Base-by-base conservation (phyloP, 2,797 vertebrate species). In the Cacajao melanocephalus region DNA sequence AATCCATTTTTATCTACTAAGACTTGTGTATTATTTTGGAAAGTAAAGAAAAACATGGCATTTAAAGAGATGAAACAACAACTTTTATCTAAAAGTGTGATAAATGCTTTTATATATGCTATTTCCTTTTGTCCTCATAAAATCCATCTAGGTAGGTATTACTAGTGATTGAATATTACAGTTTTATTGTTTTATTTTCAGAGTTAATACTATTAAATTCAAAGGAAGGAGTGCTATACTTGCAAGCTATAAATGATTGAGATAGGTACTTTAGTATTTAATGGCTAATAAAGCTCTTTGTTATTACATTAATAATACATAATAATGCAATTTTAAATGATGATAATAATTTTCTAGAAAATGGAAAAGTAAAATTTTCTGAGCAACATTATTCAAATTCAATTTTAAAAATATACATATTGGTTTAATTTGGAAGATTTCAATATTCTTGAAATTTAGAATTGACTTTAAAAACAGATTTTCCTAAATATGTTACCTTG, bases 371-470 rank as follows among this genome's bases (percentile, higher is more conserved):
- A 76, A 97, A 97, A 87, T 98, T 98, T 97, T 75, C 64, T 96
- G 95, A 96, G 81, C 95, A 80, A 93, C 92, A 93, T 87, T 97
- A 92, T 98, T 97, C 92, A 98, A 98, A 97, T 96, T 97, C 98
- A 98, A 98, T 98, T 87, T 75, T 93, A 93, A 94, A 97, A 97
- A 98, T 67, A 97, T 81, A 90, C 14, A 78, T 39, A 55, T 96
- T 97, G 83, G 95, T 98, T 96, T 98, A 98, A 98, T 98, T 98
- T 91, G 82, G 95, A 98, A 98, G 97, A 98, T 97, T 88, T 97
- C 93, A 96, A 96, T 98, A 98, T 98, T 98, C 98, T 97, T 98
- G 96, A 98, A 96, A 98, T 98, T 98, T 98, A 97, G 96, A 98
- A 97, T 98, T 98, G 98, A 97, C 90, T 91, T 93, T 96, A 98